Evolutionary conservation across 2,113 vertebrate species (phyloP), one percentile per base, ranked within the genome.

Genomic region (Gnathonemus longibarbis): DNA sequence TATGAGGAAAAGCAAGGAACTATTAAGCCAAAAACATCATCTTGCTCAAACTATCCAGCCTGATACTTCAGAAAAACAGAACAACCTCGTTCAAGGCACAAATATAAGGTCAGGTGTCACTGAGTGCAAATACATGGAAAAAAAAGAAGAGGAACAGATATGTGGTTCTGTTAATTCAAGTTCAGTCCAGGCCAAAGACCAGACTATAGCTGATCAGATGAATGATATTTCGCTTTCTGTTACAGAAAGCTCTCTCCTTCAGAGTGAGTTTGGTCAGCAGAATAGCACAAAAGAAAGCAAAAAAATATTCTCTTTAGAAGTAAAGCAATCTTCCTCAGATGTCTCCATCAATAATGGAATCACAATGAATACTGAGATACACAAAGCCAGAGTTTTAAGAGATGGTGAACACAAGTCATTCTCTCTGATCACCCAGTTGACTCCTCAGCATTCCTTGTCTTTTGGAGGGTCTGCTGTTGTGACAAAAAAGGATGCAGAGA

Each of bases 401-500:
- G 92, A 88, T 46, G 94, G 90, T 1, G 96, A 98, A 88, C 91
- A 93, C 85, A 95, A 94, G 92, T 92, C 94, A 58, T 92, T 96
- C 70, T 35, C 85, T 13, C 31, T 87, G 85, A 53, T 52, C 85
- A 48, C 49, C 27, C 93, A 95, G 5, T 90, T 96, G 87, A 96
- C 94, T 74, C 95, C 94, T 21, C 95, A 94, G 91, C 96, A 97
- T 1, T 94, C 93, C 87, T 90, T 94, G 89, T 94, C 95, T 93
- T 94, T 92, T 93, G 89, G 95, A 93, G 89, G 93, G 66, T 91
- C 96, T 84, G 35, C 90, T 17, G 91, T 93, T 0, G 94, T 94
- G 31, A 94, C 95, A 42, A 97, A 96, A 94, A 95, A 94, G 88
- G 94, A 97, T 89, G 91, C 94, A 15, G 97, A 97, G 24, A 93